Base-by-base conservation (phyloP, 2,888 invertebrate genomes). In the Ormyrus labotus region DNA sequence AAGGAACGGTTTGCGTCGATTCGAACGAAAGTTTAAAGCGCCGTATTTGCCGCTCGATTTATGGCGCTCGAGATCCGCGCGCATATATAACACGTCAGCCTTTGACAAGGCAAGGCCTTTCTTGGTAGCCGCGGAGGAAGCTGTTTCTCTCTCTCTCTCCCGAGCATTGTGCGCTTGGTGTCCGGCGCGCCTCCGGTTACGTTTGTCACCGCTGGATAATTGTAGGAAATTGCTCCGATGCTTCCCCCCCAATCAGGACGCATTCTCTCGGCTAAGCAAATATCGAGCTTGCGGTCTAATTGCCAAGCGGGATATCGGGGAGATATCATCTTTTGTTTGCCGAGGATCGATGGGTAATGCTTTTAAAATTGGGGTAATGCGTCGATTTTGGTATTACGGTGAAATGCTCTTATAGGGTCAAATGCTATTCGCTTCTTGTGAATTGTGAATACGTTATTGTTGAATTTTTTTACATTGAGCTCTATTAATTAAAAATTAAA, bases 171-270 rank as follows among this genome's bases (percentile, higher is more conserved):
- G 71, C 69, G 77, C 78, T 83, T 82, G 83, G 83, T 82, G 71
- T 80, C 63, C 71, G 81, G 78, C 82, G 81, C 82, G 78, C 78
- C 80, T 81, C 51, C 82, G 82, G 84, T 84, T 83, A 83, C 81
- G 84, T 84, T 86, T 83, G 85, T 83, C 85, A 84, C 83, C 34
- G 78, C 75, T 84, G 34, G 84, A 84, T 88, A 89, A 89, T 89
- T 87, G 86, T 84, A 84, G 87, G 87, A 88, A 89, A 89, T 89
- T 89, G 87, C 86, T 84, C 84, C 83, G 85, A 86, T 85, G 84
- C 83, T 80, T 4, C 50, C 13, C n/a, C 51, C 83, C 85, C 87
- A 88, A 89, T 89, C 87, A 88, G 83, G 85, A 81, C 81, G 85
- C 83, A 85, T 89, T 86, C 86, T 87, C 34, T 65, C 65, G 19